phyloP scores from a whole-genome alignment of 23 tunicate species.

The Ascidia mentula region DNA sequence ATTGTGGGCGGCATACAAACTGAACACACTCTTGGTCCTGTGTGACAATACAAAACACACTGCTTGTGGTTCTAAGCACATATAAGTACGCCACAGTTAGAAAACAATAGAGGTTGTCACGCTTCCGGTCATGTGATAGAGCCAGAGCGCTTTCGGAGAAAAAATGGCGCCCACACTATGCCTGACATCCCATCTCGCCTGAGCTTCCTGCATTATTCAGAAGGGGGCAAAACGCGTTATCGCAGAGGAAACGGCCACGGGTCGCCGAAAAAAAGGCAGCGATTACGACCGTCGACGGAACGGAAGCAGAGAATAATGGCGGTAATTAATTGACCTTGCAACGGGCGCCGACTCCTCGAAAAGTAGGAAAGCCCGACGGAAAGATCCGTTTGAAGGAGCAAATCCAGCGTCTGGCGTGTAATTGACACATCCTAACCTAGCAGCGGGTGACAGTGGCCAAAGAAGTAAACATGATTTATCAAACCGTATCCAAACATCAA shows the following conservation, averaged over 20 bases:
- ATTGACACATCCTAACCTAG: conserved; percentile 1
- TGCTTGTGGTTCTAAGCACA: too few relatives aligned
- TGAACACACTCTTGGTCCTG: too few relatives aligned
- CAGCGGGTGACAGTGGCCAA: not conserved
- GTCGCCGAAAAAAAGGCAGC: not conserved
- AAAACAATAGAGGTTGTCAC: conserved; percentile 2
- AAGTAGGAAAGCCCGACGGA: not conserved
- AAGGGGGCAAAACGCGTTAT: not conserved
- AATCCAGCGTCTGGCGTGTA: not conserved
- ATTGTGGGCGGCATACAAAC: too few relatives aligned
- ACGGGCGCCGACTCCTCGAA: not conserved
- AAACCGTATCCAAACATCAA: not conserved
- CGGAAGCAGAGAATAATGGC: not conserved
- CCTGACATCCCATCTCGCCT: too few relatives aligned
- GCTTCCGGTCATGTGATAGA: conserved; percentile 12
- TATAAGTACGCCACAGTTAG: not conserved
- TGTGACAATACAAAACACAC: too few relatives aligned
- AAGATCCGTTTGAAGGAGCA: not conserved
- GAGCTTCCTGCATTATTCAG: not conserved
- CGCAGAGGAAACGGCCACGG: not conserved
- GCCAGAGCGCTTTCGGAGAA: not conserved
- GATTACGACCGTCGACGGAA: not conserved
- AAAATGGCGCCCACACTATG: not conserved
- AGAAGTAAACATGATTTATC: not conserved
- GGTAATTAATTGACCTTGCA: not conserved